Evolutionary conservation across 2,797 vertebrate species (phyloP).

Genomic region (Sphenopsis melanotis): DNA sequence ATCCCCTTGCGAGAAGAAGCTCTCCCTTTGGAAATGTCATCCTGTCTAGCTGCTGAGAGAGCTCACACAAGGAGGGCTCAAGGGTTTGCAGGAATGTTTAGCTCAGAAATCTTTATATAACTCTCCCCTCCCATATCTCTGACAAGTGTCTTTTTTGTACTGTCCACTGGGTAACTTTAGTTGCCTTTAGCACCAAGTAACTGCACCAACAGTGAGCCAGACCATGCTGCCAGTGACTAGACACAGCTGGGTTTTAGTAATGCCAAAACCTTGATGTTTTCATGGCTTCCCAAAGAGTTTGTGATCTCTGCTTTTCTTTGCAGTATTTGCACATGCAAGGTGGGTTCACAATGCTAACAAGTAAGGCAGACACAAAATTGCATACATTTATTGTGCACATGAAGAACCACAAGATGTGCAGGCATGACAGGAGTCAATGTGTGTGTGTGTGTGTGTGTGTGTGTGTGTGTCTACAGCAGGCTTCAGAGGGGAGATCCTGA

Average conservation of each 20-base stretch:
- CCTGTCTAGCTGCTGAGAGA: not conserved
- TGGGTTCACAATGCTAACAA: not conserved
- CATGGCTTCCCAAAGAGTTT: not conserved
- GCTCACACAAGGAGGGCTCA: not conserved
- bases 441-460: not conserved
- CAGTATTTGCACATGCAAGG: not conserved
- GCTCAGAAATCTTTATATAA: not conserved
- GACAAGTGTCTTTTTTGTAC: not conserved
- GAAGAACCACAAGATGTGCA: not conserved
- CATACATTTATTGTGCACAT: not conserved
- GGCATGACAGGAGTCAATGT: not conserved
- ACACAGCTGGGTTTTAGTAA: not conserved
- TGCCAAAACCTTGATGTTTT: not conserved
- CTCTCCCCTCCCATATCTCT: not conserved
- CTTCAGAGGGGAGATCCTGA: not conserved
- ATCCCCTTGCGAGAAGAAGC: not conserved
- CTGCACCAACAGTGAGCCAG: not conserved
- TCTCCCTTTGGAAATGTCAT: not conserved
- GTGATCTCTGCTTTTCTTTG: not conserved
- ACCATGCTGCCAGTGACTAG: not conserved
- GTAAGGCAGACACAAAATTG: not conserved
- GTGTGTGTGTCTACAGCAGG: not conserved
- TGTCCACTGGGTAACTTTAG: not conserved
- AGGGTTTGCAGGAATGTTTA: not conserved
- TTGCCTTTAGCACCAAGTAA: not conserved